Evolutionary conservation across 2,113 vertebrate species (phyloP), one percentile per base, ranked within the genome.

Genomic region (Catharus fuscescens): DNA sequence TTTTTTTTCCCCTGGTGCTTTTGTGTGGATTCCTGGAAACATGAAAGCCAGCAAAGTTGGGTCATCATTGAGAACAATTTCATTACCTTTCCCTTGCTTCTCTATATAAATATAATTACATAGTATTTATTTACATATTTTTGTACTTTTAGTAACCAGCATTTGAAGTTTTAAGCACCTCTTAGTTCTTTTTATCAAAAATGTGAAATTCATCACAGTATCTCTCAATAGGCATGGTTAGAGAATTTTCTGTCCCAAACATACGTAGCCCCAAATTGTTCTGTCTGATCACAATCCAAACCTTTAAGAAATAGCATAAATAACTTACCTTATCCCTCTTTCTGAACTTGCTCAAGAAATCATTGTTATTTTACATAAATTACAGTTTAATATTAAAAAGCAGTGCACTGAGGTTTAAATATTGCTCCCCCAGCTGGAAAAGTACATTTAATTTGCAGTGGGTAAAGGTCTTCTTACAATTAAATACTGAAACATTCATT

Each of bases 401-500:
- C n/a, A 77, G 38, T 38, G n/a, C 59, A 57, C 34, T 47, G 64
- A 77, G 4, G 45, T 86, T 47, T 69, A 95, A 90, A 86, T 61
- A 88, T 80, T 90, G 59, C 64, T 96, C 26, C 24, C 38, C 16
- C 38, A 73, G 48, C 61, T 79, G 76, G 50, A 83, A 94, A 80
- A 85, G 45, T 53, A 40, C 53, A 53, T 82, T 87, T 59, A 42
- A 59, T 88, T 88, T 59, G 24, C 79, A 80, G 50, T 42, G 42
- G 79, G 48, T 61, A 77, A 73, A 77, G 1, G 7, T 38, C 36
- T 77, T 50, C 74, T 85, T 80, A 32, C 66, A 76, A 65, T 82
- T 85, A 90, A 90, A 80, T 34, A n/a, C 85, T 40, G 54, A 87
- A 90, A 76, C 57, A 65, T 62, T 88, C 81, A 82, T 96, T 85